Conservation (phyloP, 2,113 vertebrate genomes). For the Hucho hucho region DNA sequence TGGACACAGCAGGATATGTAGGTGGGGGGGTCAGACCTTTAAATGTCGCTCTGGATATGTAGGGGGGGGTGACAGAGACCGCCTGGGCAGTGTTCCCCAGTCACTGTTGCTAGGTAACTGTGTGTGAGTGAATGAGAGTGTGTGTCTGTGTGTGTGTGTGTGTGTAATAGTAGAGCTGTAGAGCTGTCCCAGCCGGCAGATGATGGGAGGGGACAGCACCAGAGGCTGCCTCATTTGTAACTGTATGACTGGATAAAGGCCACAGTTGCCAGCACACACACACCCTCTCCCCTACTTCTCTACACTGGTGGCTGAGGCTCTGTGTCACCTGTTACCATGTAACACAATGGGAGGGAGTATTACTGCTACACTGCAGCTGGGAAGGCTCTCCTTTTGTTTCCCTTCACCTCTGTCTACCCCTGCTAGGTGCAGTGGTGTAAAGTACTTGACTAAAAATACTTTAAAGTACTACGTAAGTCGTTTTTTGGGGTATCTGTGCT, state of each 20-base stretch:
- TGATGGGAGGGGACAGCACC: slow-evolving; percentile 40
- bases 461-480: no score
- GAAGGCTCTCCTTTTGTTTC: background rate
- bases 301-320: slow-evolving; percentile 2
- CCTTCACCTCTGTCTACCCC: background rate
- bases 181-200: slow-evolving; percentile 26
- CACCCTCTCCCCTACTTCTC: background rate
- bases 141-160: background rate
- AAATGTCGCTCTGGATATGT: slow-evolving; percentile 19
- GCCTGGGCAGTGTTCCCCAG: slow-evolving; percentile 31
- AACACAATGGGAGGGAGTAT: no score
- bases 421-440: background rate
- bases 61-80: background rate
- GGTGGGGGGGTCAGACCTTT: slow-evolving; percentile 5
- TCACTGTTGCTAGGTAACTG: slow-evolving; percentile 54
- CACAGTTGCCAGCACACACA: background rate
- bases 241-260: slow-evolving; percentile 44
- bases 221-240: slow-evolving; percentile 33
- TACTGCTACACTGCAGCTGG: no score
- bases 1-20: background rate
- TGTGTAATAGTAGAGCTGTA: slow-evolving; percentile 10
- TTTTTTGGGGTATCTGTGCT: no score
- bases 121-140: slow-evolving; percentile 10
- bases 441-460: no score
- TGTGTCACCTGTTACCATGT: no score